Conservation (phyloP, 2,888 invertebrate species). For the Eugnorisma glareosa region DNA sequence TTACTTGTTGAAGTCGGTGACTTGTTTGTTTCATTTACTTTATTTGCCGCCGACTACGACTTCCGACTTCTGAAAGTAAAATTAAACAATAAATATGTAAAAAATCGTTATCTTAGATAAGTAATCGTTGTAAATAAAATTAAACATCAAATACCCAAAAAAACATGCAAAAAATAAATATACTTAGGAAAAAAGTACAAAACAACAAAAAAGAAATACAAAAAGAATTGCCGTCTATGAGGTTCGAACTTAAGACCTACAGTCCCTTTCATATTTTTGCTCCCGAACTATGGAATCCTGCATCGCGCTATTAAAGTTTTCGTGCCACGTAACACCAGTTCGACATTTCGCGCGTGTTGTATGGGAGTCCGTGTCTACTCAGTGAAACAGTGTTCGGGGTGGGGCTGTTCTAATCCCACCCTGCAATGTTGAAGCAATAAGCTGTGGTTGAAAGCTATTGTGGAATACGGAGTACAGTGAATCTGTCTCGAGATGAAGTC, state of each 20-base stretch:
- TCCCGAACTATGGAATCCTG: slow-evolving; percentile 3
- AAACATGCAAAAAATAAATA: neutral
- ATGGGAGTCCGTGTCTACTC: slow-evolving; percentile 52
- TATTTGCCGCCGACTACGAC: too few relatives aligned
- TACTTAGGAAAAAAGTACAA: neutral
- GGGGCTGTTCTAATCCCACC: slow-evolving; percentile 20
- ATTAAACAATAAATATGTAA: too few relatives aligned
- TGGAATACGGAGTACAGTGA: neutral
- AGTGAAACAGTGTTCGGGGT: slow-evolving; percentile 34
- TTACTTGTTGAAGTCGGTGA: too few relatives aligned
- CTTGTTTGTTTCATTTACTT: too few relatives aligned
- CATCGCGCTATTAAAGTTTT: slow-evolving; percentile 49
- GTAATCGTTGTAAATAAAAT: neutral
- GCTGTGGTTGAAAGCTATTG: neutral
- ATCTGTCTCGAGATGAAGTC: neutral
- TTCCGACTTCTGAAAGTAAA: too few relatives aligned
- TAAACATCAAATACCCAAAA: neutral
- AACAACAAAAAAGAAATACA: neutral
- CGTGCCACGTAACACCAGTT: neutral
- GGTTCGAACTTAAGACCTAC: neutral
- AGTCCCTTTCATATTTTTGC: neutral
- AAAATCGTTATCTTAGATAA: too few relatives aligned
- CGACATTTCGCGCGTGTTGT: accelerated
- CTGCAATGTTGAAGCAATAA: neutral
- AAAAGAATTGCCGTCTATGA: neutral